A percentile compares a stretch with the other conserved stretches of the same genome.
Conservation (phyloP, 1,140 invertebrate genomes). For the Spodoptera litura region DNA sequence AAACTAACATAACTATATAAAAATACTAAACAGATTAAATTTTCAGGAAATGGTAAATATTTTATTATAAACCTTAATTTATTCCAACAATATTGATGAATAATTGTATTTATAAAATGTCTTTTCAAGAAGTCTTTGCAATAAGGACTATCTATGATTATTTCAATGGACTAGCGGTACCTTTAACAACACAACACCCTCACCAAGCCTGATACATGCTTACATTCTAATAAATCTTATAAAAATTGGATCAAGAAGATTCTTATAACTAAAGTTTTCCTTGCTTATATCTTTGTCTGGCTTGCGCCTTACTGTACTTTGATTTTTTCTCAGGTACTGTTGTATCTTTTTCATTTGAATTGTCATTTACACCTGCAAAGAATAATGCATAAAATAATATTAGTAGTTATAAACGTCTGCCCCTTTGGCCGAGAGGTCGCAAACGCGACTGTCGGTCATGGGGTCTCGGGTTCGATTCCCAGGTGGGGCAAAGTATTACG, state of each 20-base stretch:
- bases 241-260: slow-evolving; percentile 44
- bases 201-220: slow-evolving; percentile 44
- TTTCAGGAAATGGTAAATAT: slow-evolving; percentile 45
- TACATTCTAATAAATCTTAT: slow-evolving; percentile 45
- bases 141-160: slow-evolving; percentile 19
- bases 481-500: no score
- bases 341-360: slow-evolving; percentile 69
- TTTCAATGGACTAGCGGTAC: slow-evolving; percentile 38
- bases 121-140: slow-evolving; percentile 43
- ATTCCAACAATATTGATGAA: slow-evolving; percentile 24
- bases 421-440: no score
- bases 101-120: slow-evolving; percentile 38
- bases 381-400: slow-evolving; percentile 36
- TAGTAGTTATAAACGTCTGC: no score
- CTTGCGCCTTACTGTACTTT: slow-evolving; percentile 90
- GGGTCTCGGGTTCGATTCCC: no score
- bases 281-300: slow-evolving; percentile 89
- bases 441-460: no score
- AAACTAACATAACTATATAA: slow-evolving; percentile 44
- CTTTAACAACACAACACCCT: slow-evolving; percentile 43
- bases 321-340: slow-evolving; percentile 74
- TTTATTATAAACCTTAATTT: slow-evolving; percentile 46
- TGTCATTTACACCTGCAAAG: slow-evolving; percentile 70
- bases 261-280: slow-evolving; percentile 85
- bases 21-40: slow-evolving; percentile 47